Base-by-base conservation (phyloP, 2,797 vertebrate species). In the Margarornis squamiger region DNA sequence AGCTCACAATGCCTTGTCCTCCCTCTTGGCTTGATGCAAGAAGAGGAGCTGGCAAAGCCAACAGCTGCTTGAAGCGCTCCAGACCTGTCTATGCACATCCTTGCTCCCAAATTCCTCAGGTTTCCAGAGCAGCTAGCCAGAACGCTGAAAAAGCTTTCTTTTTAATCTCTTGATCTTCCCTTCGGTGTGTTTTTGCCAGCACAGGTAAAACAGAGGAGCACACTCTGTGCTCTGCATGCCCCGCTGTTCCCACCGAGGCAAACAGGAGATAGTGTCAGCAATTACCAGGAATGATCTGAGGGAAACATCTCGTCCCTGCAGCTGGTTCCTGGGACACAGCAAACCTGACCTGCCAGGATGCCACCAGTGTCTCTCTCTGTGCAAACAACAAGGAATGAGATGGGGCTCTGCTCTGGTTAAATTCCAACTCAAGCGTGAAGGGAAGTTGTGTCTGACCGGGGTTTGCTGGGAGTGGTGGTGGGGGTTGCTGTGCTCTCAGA, bases 21-120 rank as follows among this genome's bases (percentile, higher is more conserved):
- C 52, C 10, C 32, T 66, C 57, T 65, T 77, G 65, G 14, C 61
- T 75, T 5, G 5, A 36, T 62, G 48, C 58, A 73, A 73, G 66
- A 61, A 66, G 80, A 59, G 43, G 22, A 86, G 54, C 52, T 92
- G 90, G 63, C 80, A 73, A 81, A 81, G 46, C 43, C 41, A 41
- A 67, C 39, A 65, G 78, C 85, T 71, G 58, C 91, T 92, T 83
- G 46, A 68, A 92, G 70, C 0, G 0, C 84, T 80, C 36, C 30
- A 70, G 92, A 32, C 95, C 79, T 96, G 93, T 72, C 91, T 95
- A 9, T 84, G 76, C 91, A 88, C 55, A 95, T 92, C 89, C 89
- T 92, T 41, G 30, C 66, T 91, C 45, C 66, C 26, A 51, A 12
- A 78, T 78, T 74, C 87, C n/a, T 90, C 20, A n/a, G 58, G 36